Percentiles rank a stretch among this genome's conserved stretches.
These are phyloP conservation scores for Drosophila prolongata DNA, from an alignment of 2,888 invertebrate species.

Conservation along the genomic window DNA sequence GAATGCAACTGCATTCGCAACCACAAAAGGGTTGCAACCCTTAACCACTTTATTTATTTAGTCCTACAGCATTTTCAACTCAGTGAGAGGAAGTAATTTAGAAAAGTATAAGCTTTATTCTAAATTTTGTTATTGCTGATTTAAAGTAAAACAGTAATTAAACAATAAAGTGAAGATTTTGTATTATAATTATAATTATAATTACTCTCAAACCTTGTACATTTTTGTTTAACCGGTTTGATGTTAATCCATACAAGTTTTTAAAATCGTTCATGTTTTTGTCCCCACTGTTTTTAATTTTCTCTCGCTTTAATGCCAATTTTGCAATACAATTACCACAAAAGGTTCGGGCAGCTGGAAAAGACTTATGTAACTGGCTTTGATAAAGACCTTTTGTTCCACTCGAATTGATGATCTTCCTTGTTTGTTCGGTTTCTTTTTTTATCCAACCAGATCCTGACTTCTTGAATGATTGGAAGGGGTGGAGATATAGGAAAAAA, in stretches of 20 bases:
- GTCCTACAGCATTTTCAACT: no score
- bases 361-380: conserved; percentile 45
- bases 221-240: no score
- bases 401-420: conserved; percentile 28
- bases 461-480: conserved; percentile 52
- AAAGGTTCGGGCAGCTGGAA: conserved; percentile 56
- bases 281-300: neutral
- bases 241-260: no score
- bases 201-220: no score
- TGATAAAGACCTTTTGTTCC: conserved; percentile 19
- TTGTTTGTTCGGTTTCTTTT: conserved; percentile 12
- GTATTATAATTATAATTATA: no score
- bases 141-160: no score
- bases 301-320: neutral
- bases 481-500: conserved; percentile 16
- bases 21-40: conserved; percentile 33
- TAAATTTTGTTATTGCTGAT: no score
- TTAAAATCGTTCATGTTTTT: neutral
- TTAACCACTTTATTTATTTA: no score
- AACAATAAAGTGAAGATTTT: no score
- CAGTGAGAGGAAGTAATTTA: no score
- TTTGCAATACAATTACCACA: conserved; percentile 26
- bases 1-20: conserved; percentile 44
- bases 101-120: no score
- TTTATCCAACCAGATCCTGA: conserved; percentile 44